phyloP scores from a whole-genome alignment of 2,888 invertebrate genomes.

The Litoditis marina region DNA sequence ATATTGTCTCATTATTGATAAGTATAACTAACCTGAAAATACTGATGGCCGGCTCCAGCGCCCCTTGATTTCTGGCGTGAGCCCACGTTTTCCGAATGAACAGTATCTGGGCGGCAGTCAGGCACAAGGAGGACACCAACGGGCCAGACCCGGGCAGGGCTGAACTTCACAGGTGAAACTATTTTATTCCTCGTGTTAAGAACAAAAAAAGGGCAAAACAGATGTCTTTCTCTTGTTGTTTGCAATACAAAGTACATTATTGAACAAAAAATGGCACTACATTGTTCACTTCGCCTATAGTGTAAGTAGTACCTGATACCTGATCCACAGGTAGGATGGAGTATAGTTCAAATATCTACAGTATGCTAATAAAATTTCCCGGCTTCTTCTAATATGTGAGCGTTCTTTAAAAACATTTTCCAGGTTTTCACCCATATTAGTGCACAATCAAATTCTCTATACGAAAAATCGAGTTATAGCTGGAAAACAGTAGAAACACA shows the following conservation, averaged over 20 bases:
- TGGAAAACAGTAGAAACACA: too few relatives aligned
- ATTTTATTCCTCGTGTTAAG: background rate
- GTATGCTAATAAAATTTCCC: too few relatives aligned
- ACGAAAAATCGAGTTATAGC: too few relatives aligned
- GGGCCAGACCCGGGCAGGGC: slow-evolving; percentile 18
- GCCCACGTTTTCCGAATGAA: slow-evolving; percentile 42
- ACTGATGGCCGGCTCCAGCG: slow-evolving; percentile 39
- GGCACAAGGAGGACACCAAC: slow-evolving; percentile 20
- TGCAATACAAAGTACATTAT: background rate
- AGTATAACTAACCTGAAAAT: slow-evolving; percentile 36
- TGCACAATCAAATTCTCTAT: too few relatives aligned
- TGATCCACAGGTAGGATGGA: too few relatives aligned
- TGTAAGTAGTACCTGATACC: too few relatives aligned
- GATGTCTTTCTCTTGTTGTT: background rate
- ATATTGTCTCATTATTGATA: too few relatives aligned
- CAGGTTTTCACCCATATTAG: too few relatives aligned
- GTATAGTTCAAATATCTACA: too few relatives aligned
- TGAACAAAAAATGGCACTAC: background rate
- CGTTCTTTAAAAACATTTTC: too few relatives aligned
- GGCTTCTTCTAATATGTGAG: too few relatives aligned
- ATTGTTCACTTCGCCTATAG: too few relatives aligned
- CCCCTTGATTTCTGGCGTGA: slow-evolving; percentile 40
- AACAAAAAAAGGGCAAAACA: background rate
- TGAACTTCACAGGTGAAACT: slow-evolving; percentile 5
- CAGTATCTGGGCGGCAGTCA: slow-evolving; percentile 38